These are phyloP conservation scores for Drosophila equinoxialis DNA, from an alignment of 1,140 invertebrate species.

Conservation along the genomic window DNA sequence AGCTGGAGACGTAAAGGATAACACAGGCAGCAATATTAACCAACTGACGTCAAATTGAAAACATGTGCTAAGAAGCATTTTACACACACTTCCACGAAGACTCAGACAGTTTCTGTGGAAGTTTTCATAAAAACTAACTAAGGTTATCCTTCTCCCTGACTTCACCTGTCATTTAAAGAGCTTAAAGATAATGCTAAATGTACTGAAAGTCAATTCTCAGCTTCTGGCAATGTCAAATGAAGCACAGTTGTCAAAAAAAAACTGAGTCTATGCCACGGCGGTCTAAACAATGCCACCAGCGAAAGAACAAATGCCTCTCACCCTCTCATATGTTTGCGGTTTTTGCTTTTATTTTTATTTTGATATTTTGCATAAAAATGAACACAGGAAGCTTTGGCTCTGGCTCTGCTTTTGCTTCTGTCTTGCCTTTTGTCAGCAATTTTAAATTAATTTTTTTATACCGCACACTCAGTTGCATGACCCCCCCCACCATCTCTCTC, in stretches of 20 bases:
- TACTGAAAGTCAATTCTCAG: slow-evolving; percentile 15
- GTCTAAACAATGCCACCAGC: slow-evolving; percentile 3
- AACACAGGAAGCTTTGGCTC: slow-evolving; percentile 33
- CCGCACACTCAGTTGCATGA: slow-evolving; percentile 27
- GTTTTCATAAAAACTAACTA: slow-evolving; percentile 37
- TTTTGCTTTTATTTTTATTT: slow-evolving; percentile 28
- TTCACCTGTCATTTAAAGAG: slow-evolving; percentile 14
- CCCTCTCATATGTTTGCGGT: neutral
- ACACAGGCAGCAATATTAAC: slow-evolving; percentile 60
- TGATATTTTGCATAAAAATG: slow-evolving; percentile 67
- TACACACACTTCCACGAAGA: slow-evolving; percentile 10
- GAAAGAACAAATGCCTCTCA: slow-evolving; percentile 14
- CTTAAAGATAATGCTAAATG: slow-evolving; percentile 40
- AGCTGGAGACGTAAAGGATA: slow-evolving; percentile 1
- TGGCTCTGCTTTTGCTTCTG: slow-evolving; percentile 24
- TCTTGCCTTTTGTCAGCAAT: slow-evolving; percentile 62
- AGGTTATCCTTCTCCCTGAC: slow-evolving; percentile 7
- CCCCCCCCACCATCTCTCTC: neutral
- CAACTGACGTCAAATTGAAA: slow-evolving; percentile 68
- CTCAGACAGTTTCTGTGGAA: slow-evolving; percentile 47
- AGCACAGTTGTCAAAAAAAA: neutral
- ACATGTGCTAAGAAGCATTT: slow-evolving; percentile 44
- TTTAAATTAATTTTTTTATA: slow-evolving; percentile 68
- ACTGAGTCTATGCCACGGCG: neutral
- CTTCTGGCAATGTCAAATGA: slow-evolving; percentile 32